Evolutionary conservation across 1,140 invertebrate genomes (phyloP).

Genomic region (Laodelphax striatellus): DNA sequence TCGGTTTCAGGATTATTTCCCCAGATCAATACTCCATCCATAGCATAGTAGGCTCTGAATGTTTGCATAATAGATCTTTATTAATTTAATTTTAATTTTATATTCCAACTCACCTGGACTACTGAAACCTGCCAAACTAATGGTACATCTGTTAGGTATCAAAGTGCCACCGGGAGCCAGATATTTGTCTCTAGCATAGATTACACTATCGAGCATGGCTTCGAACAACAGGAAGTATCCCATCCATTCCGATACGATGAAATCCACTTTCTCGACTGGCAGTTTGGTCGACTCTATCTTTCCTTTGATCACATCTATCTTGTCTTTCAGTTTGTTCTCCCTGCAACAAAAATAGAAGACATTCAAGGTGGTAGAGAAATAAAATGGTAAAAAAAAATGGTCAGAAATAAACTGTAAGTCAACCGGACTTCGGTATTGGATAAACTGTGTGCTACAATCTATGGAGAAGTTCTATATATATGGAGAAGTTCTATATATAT

Average conservation of each 20-base stretch:
- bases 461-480: too few species aligned
- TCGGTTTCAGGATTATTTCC: too few species aligned
- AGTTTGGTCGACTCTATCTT: conserved; percentile 83
- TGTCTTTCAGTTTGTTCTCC: conserved; percentile 59
- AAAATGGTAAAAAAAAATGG: too few species aligned
- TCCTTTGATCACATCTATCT: conserved; percentile 68
- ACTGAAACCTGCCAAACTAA: conserved; percentile 79
- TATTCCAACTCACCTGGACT: conserved; percentile 52
- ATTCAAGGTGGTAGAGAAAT: too few species aligned
- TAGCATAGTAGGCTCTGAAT: too few species aligned
- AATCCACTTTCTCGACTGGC: conserved; percentile 76
- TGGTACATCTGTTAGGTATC: conserved; percentile 79
- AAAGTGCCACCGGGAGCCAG: conserved; percentile 66
- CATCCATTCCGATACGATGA: conserved; percentile 99
- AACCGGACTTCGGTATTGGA: too few species aligned
- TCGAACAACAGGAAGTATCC: conserved; percentile 97
- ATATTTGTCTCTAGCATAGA: conserved; percentile 87
- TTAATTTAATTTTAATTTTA: too few species aligned
- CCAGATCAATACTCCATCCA: too few species aligned
- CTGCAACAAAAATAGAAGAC: conserved; percentile 29
- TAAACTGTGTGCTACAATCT: too few species aligned
- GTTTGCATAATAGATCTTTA: too few species aligned
- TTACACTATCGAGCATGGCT: conserved; percentile 89
- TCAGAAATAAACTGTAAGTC: too few species aligned
- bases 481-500: too few species aligned